A percentile compares a stretch with the other conserved stretches of the same genome.
These are phyloP conservation scores for Siderastrea radians DNA, from an alignment of 92 coral and sea anemone species.

Conservation along the genomic window DNA sequence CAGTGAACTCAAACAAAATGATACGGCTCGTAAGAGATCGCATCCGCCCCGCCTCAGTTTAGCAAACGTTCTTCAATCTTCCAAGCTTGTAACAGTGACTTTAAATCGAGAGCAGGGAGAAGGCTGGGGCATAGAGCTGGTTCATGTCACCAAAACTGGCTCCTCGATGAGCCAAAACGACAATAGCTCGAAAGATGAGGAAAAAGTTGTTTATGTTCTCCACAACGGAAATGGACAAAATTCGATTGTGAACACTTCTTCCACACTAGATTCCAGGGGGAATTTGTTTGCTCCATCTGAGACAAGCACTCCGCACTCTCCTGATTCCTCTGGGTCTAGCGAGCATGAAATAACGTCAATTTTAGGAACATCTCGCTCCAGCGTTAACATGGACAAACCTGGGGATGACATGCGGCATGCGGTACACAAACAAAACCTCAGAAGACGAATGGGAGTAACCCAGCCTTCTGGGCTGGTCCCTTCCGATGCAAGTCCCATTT, in stretches of 20 bases:
- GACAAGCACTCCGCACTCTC: slow-evolving; percentile 30
- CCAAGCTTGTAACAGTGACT: slow-evolving; percentile 59
- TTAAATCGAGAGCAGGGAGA: slow-evolving; percentile 69
- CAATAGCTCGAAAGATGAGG: slow-evolving; percentile 23
- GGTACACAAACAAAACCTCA: slow-evolving; percentile 45
- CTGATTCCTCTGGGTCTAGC: slow-evolving; percentile 46
- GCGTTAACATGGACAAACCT: not conserved
- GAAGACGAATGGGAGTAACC: slow-evolving; percentile 34
- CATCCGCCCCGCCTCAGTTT: slow-evolving; percentile 30
- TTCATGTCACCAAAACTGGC: slow-evolving; percentile 82
- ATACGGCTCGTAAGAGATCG: not conserved
- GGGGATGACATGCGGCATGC: slow-evolving; percentile 44
- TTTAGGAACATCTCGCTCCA: slow-evolving; percentile 12
- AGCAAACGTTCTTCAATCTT: slow-evolving; percentile 59
- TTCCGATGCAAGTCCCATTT: slow-evolving; percentile 39
- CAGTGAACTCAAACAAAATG: not conserved
- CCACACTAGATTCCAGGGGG: not conserved
- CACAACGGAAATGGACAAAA: slow-evolving; percentile 83
- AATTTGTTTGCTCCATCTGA: slow-evolving; percentile 18
- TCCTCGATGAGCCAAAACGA: slow-evolving; percentile 44
- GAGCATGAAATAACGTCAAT: slow-evolving; percentile 41
- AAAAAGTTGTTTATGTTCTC: slow-evolving; percentile 78
- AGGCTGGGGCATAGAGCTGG: slow-evolving; percentile 84
- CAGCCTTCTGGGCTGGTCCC: not conserved
- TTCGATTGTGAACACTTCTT: slow-evolving; percentile 54